These are phyloP conservation scores for Pteruthius melanotis DNA, from an alignment of 2,113 vertebrate genomes.

Conservation along the genomic window DNA sequence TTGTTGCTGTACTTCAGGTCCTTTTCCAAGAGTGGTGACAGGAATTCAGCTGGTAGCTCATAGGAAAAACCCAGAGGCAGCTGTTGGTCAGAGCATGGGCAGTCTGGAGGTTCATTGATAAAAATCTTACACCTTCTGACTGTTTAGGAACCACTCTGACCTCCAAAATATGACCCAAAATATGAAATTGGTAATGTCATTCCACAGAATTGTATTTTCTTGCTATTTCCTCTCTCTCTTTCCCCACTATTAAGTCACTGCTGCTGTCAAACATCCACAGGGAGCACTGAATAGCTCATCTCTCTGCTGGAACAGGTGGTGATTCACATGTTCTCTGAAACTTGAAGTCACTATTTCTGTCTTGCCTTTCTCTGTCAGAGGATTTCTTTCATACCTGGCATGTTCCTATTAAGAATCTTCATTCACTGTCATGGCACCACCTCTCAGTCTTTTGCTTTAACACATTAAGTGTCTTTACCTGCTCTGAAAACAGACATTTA, in stretches of 20 bases:
- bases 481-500: neutral
- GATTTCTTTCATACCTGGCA: neutral
- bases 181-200: neutral
- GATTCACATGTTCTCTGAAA: neutral
- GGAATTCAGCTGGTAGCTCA: neutral
- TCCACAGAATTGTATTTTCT: neutral
- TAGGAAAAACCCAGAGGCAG: neutral
- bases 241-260: neutral
- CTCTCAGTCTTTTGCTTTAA: neutral
- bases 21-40: neutral
- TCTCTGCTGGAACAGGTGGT: neutral
- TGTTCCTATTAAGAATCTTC: neutral
- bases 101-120: neutral
- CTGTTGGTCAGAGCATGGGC: neutral
- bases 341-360: neutral
- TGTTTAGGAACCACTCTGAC: neutral
- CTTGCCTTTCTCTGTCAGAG: neutral
- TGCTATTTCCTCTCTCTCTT: neutral
- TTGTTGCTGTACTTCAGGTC: neutral
- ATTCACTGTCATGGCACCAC: neutral
- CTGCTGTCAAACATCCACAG: neutral
- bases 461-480: neutral
- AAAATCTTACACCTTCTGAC: neutral
- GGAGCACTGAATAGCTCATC: neutral
- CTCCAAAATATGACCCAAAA: neutral